Evolutionary conservation across 2,888 invertebrate species (phyloP), one percentile per base, ranked within the genome.

Genomic region (Xestia sexstrigata): DNA sequence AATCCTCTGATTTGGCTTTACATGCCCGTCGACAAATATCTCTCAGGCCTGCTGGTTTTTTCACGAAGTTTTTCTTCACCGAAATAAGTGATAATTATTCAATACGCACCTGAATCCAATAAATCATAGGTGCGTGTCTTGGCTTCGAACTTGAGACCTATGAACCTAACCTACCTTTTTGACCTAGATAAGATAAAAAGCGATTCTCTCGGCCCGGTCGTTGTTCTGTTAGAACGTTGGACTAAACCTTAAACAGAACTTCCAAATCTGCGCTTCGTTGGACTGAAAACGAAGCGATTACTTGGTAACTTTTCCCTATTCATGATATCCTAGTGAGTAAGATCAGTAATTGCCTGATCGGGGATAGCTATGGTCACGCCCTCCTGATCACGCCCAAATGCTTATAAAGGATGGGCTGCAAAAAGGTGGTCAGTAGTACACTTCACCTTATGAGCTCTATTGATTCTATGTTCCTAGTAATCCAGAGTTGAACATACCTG

Each of bases 321-420:
- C 13, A 60, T 80, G 30, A 30, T 42, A n/a, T 35, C 35, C 73
- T 49, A 30, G 80, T 80, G 9, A 58, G 42, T 66, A 23, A 17
- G 30, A 49, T 47, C n/a, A 8, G n/a, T 66, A 39, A 49, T 49
- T 13, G 30, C 49, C 60, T 60, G 39, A 49, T 49, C 30, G 39
- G 45, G 45, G n/a, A 35, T 47, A 58, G 17, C 42, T 30, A 30
- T 55, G n/a, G 30, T 4, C 15, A 78, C 72, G 71, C 47, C 71
- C 23, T 65, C 23, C 7, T n/a, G 17, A 4, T n/a, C 26, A 20
- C 55, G 52, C 47, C 55, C 39, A 30, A 65, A 65, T 65, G 26
- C 13, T 39, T 17, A 52, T 52, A n/a, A 49, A 45, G 66, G 58
- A 45, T 66, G 9, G 23, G 45, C 20, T 42, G 60, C 20, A 20